Evolutionary conservation across 2,888 invertebrate species (phyloP), one percentile per base, ranked within the genome.

Genomic region (Drosophila lacicola): DNA sequence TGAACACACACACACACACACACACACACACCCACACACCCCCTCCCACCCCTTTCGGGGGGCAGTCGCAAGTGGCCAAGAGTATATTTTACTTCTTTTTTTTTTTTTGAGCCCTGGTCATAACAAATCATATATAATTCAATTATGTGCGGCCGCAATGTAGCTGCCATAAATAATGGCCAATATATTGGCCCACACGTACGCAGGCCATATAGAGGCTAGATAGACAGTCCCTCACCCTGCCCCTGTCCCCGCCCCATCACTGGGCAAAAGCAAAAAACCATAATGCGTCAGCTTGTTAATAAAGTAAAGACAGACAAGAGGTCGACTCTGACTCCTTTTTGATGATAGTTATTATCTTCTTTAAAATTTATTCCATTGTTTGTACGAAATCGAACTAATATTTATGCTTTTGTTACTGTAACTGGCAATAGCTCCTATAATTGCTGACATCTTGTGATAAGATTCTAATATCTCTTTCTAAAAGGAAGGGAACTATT

Each of bases 81-180:
- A 63, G 45, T 25, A 17, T 54, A 17, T 9, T 21, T 19, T 45
- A 33, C 25, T 14, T 14, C 9, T 17, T 10, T 2, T 21, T 41
- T 10, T 1, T 13, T 39, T 6, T 65, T 45, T n/a, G 9, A 19
- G 33, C 29, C n/a, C 34, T 58, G 76, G 86, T 77, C 80, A 81
- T 55, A 81, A 86, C 58, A 69, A 73, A 69, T 60, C 63, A 67
- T 53, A 83, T 78, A 74, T 88, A 85, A 82, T 82, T 88, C 77
- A 85, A 82, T 83, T 88, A 88, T 88, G 82, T 80, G 83, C 80
- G 80, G 64, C 53, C 82, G 69, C 82, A 78, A 65, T 74, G 51
- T 74, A 66, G 69, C 58, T 72, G 78, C 76, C 83, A 88, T 84
- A 86, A 86, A 88, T 88, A 83, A 88, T 88, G 66, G 49, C 57